phyloP scores from a whole-genome alignment of 2,797 vertebrate genomes.

The Amniataba percoides region DNA sequence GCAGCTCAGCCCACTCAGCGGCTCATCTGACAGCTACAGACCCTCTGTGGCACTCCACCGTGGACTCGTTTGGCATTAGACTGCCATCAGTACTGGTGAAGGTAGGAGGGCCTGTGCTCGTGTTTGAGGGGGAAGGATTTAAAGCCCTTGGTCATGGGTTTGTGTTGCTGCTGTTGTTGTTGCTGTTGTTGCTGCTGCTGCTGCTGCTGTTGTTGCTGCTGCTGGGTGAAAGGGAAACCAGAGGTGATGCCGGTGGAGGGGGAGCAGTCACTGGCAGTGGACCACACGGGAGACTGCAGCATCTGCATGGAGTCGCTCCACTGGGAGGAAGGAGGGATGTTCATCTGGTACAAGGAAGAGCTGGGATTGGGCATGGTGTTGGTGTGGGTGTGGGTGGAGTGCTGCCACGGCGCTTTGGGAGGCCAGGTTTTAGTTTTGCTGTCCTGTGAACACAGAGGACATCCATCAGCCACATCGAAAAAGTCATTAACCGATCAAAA shows the following conservation, averaged over 20 bases:
- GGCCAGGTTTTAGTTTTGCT: constrained; percentile 99
- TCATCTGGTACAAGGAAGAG: constrained; percentile 92
- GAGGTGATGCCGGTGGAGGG: constrained; percentile 87
- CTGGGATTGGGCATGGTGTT: constrained; percentile 92
- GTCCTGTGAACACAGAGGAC: constrained; percentile 85
- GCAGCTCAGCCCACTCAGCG: constrained; percentile 52
- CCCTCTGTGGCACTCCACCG: constrained; percentile 46
- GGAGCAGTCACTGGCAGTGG: constrained; percentile 90
- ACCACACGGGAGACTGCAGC: constrained; percentile 96
- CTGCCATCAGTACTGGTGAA: constrained; percentile 93
- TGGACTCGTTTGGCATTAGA: constrained; percentile 10
- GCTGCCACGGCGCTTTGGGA: constrained; percentile 98
- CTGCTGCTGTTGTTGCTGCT: constrained; percentile 78
- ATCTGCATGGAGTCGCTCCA: constrained; percentile 98
- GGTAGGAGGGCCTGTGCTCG: constrained; percentile 95
- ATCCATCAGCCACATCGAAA: neutral
- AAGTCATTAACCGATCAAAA: neutral
- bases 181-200: constrained; percentile 84
- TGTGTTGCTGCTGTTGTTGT: constrained; percentile 90
- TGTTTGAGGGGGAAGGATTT: constrained; percentile 97
- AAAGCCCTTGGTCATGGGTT: constrained; percentile 95
- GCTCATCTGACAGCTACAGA: constrained; percentile 55
- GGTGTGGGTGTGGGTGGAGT: constrained; percentile 87
- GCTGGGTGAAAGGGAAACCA: constrained; percentile 90
- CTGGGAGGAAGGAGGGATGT: constrained; percentile 92